A percentile compares a stretch with the other conserved stretches of the same genome.
These are phyloP conservation scores for Macrosoma leucophasiata DNA, from an alignment of 2,888 invertebrate genomes.

Conservation along the genomic window DNA sequence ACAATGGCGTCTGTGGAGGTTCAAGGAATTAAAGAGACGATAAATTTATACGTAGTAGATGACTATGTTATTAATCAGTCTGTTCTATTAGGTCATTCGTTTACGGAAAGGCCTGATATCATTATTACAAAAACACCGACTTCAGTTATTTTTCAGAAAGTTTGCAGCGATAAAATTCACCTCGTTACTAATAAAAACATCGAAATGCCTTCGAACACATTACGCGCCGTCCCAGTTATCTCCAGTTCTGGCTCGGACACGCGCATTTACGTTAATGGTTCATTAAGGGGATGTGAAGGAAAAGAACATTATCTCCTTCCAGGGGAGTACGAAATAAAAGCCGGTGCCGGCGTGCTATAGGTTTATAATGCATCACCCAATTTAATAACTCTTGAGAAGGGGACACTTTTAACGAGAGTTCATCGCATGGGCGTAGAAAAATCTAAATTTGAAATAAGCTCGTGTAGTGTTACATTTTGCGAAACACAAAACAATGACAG, in stretches of 20 bases:
- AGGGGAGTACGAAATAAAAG: slow-evolving; percentile 8
- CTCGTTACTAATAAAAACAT: neutral
- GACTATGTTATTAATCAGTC: slow-evolving; percentile 21
- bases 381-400: slow-evolving; percentile 1
- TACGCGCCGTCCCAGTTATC: neutral
- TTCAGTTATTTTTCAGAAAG: slow-evolving; percentile 12
- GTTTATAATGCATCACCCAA: slow-evolving; percentile 1
- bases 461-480: no score
- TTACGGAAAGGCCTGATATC: slow-evolving; percentile 22
- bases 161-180: slow-evolving; percentile 1
- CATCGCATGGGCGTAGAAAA: neutral
- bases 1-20: slow-evolving; percentile 12
- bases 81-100: slow-evolving; percentile 21
- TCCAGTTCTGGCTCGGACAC: no score
- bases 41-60: slow-evolving; percentile 20
- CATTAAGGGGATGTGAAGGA: slow-evolving; percentile 2
- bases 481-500: no score
- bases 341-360: neutral
- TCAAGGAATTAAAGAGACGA: slow-evolving; percentile 14
- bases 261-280: slow-evolving; percentile 2
- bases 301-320: slow-evolving; percentile 12
- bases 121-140: slow-evolving; percentile 23
- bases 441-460: no score
- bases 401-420: neutral
- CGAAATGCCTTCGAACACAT: slow-evolving; percentile 1